Evolutionary conservation across 2,797 vertebrate species (phyloP).

Genomic region (Halcyon chelicuti): DNA sequence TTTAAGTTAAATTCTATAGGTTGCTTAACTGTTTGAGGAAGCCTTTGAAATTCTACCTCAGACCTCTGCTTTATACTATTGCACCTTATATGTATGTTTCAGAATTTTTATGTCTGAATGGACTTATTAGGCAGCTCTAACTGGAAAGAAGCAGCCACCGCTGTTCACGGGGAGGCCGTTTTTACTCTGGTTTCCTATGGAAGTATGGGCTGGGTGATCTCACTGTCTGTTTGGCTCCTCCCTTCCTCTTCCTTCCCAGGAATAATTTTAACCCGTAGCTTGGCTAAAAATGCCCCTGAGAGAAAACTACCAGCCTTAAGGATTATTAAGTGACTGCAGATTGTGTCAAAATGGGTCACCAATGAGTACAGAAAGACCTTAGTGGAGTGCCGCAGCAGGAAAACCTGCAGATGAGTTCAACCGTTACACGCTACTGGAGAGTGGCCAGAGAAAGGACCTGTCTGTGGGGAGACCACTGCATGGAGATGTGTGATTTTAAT

Average conservation of each 20-base stretch:
- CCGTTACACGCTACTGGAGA: fast-evolving
- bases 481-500: neutral
- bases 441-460: neutral
- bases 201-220: neutral
- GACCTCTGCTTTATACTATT: neutral
- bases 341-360: neutral
- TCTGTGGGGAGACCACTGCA: neutral
- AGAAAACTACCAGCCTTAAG: neutral
- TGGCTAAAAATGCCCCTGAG: neutral
- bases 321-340: neutral
- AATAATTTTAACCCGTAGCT: slow-evolving; percentile 36
- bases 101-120: neutral
- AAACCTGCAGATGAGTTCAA: neutral
- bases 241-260: slow-evolving; percentile 51
- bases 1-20: neutral
- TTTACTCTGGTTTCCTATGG: slow-evolving; percentile 32
- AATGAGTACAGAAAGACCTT: fast-evolving
- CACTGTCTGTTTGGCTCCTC: slow-evolving; percentile 50
- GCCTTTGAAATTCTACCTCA: neutral
- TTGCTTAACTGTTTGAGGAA: neutral
- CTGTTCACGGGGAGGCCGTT: neutral
- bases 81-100: neutral
- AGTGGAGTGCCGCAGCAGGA: neutral
- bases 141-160: neutral
- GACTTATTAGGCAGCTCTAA: neutral